Base-by-base conservation (phyloP, 2,113 vertebrate genomes). In the Percina caprodes region DNA sequence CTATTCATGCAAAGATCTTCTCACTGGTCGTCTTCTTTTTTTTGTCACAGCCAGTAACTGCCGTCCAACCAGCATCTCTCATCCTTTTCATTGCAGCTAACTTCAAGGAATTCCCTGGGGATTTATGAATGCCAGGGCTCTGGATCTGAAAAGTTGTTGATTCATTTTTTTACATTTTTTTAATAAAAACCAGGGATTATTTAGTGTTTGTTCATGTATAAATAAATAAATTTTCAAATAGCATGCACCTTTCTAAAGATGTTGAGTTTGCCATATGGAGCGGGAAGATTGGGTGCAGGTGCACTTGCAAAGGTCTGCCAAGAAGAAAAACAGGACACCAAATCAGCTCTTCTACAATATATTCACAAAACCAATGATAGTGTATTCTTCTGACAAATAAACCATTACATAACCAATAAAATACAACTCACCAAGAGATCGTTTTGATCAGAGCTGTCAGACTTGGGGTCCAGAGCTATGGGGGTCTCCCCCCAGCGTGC, bases 361-460 rank as follows among this genome's bases (percentile, higher is more conserved):
- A 42, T 39, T 46, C 42, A 70, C 3, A 52, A 56, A 54, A 75
- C 14, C 2, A 35, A 19, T 14, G 61, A 63, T 23, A 65, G 7
- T 30, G 4, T 19, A 51, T 39, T 33, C 54, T 49, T 66, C 9
- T 82, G 23, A 14, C 0, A 77, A 69, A 70, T 6, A 48, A 56
- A 72, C 19, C 30, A 18, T 12, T 3, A 9, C 8, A 39, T 39
- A 48, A 58, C 8, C 6, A 58, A 77, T 67, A 70, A 54, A 76
- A 54, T 16, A 56, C 0, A 48, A 87, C 89, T 96, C 95, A 99
- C 97, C 95, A 97, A 83, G 30, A 98, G 87, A 91, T 98, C 97
- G 21, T 82, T 89, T 62, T 92, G 91, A 52, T 97, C 97, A 9
- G 98, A 99, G 93, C 96, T 97, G 80, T 99, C 97, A 24, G 97